Conservation (phyloP, 2,797 vertebrate genomes). For the Sebastiscus tertius region DNA sequence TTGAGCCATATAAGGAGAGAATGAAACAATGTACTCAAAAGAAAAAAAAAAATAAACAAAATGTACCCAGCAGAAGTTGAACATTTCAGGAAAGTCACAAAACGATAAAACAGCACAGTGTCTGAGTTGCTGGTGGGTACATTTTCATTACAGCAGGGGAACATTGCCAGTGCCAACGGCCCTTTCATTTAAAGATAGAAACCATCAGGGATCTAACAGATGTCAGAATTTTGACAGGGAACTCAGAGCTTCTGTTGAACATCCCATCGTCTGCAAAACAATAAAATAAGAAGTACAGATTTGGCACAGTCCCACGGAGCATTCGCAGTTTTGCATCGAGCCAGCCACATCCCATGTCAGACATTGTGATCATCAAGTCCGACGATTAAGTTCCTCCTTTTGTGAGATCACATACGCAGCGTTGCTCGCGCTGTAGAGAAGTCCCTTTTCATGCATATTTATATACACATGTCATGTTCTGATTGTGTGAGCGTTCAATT, state of each 20-base stretch:
- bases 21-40: constrained; percentile 17
- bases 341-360: constrained; percentile 17
- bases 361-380: constrained; percentile 1
- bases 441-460: constrained; percentile 43
- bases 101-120: constrained; percentile 20
- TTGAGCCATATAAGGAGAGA: constrained; percentile 1
- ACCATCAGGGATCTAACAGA: constrained; percentile 47
- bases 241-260: constrained; percentile 29
- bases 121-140: constrained; percentile 26
- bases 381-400: constrained; percentile 1
- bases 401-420: background rate
- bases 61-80: constrained; percentile 18
- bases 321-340: constrained; percentile 27
- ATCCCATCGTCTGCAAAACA: constrained; percentile 36
- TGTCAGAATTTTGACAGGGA: constrained; percentile 40
- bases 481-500: constrained; percentile 20
- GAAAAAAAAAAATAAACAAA: constrained; percentile 1
- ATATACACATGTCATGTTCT: constrained; percentile 23
- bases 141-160: constrained; percentile 43
- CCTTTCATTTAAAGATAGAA: constrained; percentile 51
- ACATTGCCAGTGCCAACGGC: constrained; percentile 29
- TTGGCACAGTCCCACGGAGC: constrained; percentile 21
- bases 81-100: constrained; percentile 17
- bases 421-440: background rate
- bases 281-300: constrained; percentile 29